Evolutionary conservation across 30 jellyfish, hydroid and myxozoan species (phyloP).

Genomic region (Hydra vulgaris): DNA sequence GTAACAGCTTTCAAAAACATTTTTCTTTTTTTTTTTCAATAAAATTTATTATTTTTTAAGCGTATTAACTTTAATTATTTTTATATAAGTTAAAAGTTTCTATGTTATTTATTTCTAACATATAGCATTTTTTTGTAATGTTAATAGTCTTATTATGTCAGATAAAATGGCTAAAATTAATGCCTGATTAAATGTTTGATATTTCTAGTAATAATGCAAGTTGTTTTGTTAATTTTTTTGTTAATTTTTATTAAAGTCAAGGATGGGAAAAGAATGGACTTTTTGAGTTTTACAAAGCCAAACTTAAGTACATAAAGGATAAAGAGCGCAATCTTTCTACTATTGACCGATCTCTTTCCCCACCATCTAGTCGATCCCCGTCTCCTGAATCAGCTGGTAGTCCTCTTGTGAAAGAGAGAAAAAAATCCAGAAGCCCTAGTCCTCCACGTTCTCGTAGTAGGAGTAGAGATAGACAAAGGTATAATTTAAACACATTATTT

Average conservation of each 20-base stretch:
- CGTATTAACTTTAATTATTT: no score
- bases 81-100: no score
- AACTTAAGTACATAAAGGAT: constrained; percentile 71
- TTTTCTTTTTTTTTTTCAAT: no score
- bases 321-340: constrained; percentile 69
- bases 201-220: not conserved
- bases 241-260: constrained; percentile 28
- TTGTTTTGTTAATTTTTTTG: not conserved
- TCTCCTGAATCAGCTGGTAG: constrained; percentile 25
- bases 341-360: constrained; percentile 76
- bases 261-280: constrained; percentile 99
- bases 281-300: constrained; percentile 86
- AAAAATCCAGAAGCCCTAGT: constrained; percentile 29
- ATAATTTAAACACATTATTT: not conserved
- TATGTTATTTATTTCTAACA: no score
- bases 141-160: no score
- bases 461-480: constrained; percentile 30
- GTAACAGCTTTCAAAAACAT: no score
- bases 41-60: no score
- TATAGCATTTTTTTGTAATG: no score
- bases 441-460: constrained; percentile 21
- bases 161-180: no score
- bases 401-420: constrained; percentile 17
- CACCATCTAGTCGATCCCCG: constrained; percentile 48
- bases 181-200: not conserved